Conservation (phyloP, 2,888 invertebrate species). For the Listrodromus nycthemerus region DNA sequence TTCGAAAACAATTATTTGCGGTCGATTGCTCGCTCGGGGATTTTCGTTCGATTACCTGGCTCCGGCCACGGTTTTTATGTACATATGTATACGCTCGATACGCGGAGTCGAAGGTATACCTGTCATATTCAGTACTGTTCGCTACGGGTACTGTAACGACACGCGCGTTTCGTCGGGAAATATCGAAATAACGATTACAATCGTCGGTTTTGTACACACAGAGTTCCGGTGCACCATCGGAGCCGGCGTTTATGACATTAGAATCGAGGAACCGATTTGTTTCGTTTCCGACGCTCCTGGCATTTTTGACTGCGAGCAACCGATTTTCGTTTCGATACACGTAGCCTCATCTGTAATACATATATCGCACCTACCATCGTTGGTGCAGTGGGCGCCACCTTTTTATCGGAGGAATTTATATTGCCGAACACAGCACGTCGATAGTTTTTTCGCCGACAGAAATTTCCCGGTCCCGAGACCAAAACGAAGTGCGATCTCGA, state of each 20-base stretch:
- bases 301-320: slow-evolving; percentile 1
- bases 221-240: neutral
- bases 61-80: slow-evolving; percentile 1
- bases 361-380: neutral
- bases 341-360: neutral
- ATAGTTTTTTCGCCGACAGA: neutral
- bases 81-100: slow-evolving; percentile 29
- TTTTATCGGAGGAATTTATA: too few species aligned
- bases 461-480: neutral
- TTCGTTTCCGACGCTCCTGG: slow-evolving; percentile 11
- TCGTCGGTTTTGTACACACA: slow-evolving; percentile 27
- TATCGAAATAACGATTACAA: slow-evolving; percentile 55
- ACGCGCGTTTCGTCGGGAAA: slow-evolving; percentile 41
- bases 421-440: too few species aligned
- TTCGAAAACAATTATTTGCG: slow-evolving; percentile 60
- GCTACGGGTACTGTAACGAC: slow-evolving; percentile 34
- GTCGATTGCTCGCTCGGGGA: slow-evolving; percentile 55
- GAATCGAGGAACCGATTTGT: slow-evolving; percentile 12
- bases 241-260: slow-evolving; percentile 17
- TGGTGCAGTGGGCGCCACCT: neutral
- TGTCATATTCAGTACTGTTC: slow-evolving; percentile 6
- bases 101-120: slow-evolving; percentile 27
- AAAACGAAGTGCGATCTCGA: neutral
- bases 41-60: slow-evolving; percentile 42
- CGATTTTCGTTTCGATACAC: slow-evolving; percentile 32